Evolutionary conservation across 1,140 invertebrate genomes (phyloP), one percentile per base, ranked within the genome.

Genomic region (Plutomurus gul): DNA sequence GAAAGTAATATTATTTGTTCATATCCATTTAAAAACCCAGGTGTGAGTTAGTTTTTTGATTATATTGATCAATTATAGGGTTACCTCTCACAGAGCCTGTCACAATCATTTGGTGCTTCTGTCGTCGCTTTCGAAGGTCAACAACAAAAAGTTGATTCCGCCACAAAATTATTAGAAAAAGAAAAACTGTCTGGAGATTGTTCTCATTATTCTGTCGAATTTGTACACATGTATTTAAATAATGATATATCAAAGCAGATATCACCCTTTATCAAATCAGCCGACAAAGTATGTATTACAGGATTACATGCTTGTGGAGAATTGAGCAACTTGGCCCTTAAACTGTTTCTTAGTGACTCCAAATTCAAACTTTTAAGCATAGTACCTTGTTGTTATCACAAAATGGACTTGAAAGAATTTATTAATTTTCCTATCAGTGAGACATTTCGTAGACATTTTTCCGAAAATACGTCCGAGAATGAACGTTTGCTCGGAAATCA

Each of bases 321-420:
- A 87, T 89, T 96, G 30, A 65, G 92, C 92, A 73, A 88, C 93
- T 11, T 89, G 90, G 25, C 90, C 93, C 22, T 94, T 13, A 89
- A 91, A 84, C 86, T 95, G 82, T 96, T 94, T 87, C 82, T 90
- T 16, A 86, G 89, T 81, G 90, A 92, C 86, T 84, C 88, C 27
- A 84, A 87, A 33, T 90, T 90, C 4, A 87, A 87, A 70, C 86
- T 89, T 20, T 83, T 95, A 13, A 89, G 92, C 47, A 89, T 95
- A 40, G 91, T 95, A 86, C 92, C 93, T 6, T 96, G 95, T 84
- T 96, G 95, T 84, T 96, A 96, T 84, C 94, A 96, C 86, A 94
- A 93, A 86, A 87, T 94, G 76, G 83, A 84, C 0, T 51, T 51
- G 22, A 37, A 56, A 5, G 43, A 11, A 25, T 27, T 22, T 40